phyloP scores from a whole-genome alignment of 2,113 vertebrate species.

The Beaufortia kweichowensis region DNA sequence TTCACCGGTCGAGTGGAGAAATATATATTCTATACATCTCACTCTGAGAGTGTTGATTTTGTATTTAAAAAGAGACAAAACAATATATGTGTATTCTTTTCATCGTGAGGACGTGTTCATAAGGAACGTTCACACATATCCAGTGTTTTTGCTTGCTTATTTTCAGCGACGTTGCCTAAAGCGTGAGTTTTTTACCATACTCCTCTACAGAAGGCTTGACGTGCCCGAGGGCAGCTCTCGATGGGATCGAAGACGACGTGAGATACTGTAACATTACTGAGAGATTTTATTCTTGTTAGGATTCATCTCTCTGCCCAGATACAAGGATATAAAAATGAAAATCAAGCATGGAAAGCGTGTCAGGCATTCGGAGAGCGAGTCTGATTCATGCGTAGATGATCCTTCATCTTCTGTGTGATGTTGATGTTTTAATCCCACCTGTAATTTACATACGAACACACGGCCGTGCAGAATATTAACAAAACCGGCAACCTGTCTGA shows the following conservation, averaged over 20 bases:
- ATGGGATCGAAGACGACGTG: not conserved
- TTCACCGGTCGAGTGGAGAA: conserved; percentile 48
- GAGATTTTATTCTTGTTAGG: not conserved
- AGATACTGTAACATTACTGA: not conserved
- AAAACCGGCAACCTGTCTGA: too few species aligned
- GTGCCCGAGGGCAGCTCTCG: too few species aligned
- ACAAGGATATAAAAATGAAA: not conserved
- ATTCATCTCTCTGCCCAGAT: not conserved
- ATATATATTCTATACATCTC: conserved; percentile 44
- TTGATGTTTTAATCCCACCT: not conserved
- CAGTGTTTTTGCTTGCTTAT: not conserved
- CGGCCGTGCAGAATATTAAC: not conserved
- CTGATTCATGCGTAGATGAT: conserved; percentile 8
- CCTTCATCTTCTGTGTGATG: not conserved
- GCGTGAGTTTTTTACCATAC: too few species aligned
- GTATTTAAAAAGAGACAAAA: conserved; percentile 28
- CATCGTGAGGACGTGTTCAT: conserved; percentile 16
- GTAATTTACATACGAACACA: not conserved
- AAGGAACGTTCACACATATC: not conserved
- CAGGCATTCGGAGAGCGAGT: conserved; percentile 3
- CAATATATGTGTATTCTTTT: conserved; percentile 1
- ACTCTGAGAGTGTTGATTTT: conserved; percentile 57
- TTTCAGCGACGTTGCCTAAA: too few species aligned
- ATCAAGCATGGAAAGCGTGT: conserved; percentile 18
- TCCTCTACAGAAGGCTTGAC: too few species aligned